Evolutionary conservation across 1,140 invertebrate genomes (phyloP).

Genomic region (Drosophila pectinifera): DNA sequence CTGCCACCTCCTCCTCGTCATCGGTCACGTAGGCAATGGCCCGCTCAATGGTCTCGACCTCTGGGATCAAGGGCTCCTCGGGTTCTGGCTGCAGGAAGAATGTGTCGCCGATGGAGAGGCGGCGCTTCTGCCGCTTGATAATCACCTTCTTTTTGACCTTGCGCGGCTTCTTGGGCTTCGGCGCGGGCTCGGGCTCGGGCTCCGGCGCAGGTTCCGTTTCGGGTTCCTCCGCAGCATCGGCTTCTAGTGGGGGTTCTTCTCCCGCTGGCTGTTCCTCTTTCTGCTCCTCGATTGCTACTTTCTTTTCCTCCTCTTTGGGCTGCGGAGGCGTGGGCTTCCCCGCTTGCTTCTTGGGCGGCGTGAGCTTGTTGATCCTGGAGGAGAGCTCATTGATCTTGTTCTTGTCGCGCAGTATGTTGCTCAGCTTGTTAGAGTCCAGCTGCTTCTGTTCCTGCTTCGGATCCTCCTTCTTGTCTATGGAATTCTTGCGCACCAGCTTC

Average conservation of each 20-base stretch:
- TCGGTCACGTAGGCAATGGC: constrained; percentile 78
- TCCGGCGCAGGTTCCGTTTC: constrained; percentile 12
- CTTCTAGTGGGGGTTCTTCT: not conserved
- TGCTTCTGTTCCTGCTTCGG: constrained; percentile 19
- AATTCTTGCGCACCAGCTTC: constrained; percentile 72
- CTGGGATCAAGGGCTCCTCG: constrained; percentile 64
- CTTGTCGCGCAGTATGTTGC: constrained; percentile 65
- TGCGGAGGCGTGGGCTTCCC: constrained; percentile 17
- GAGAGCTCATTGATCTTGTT: constrained; percentile 66
- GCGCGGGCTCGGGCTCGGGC: constrained; percentile 24
- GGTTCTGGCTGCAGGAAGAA: constrained; percentile 68
- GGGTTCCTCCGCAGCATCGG: constrained; percentile 1
- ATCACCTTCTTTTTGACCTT: constrained; percentile 83
- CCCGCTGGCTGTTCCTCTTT: not conserved
- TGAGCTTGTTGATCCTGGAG: constrained; percentile 58
- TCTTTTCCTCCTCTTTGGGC: constrained; percentile 21
- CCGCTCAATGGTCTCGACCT: constrained; percentile 78
- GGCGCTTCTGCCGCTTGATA: constrained; percentile 75
- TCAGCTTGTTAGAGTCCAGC: constrained; percentile 40
- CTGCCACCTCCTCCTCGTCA: constrained; percentile 48
- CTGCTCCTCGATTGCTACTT: not conserved
- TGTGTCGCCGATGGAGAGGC: constrained; percentile 74
- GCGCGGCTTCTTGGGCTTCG: constrained; percentile 66
- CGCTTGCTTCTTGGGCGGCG: constrained; percentile 66
- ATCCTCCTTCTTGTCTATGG: constrained; percentile 62